Base-by-base conservation (phyloP, 2,797 vertebrate genomes). In the Cygnus olor region DNA sequence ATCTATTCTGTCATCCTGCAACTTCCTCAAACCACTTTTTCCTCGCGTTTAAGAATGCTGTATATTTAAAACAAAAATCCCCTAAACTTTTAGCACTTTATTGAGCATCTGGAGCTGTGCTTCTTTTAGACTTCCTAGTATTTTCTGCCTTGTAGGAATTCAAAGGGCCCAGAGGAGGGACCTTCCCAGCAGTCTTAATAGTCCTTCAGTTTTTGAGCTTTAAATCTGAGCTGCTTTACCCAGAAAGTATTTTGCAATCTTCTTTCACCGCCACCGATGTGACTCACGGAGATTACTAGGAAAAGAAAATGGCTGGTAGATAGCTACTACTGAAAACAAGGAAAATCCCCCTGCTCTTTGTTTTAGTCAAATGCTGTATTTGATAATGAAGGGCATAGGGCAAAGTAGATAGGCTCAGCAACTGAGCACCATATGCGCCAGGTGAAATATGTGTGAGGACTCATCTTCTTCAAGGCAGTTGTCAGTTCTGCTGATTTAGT, bases 221-320 rank as follows among this genome's bases (percentile, higher is more conserved):
- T 10, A 49, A 53, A 44, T 72, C 34, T 45, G 30, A 87, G 25
- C 4, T 61, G 42, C 49, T 85, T 53, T 77, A 60, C 13, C 10
- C 32, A 89, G 60, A 66, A 95, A 72, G 20, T 53, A 86, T 96
- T 88, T 84, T 64, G 69, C 78, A 95, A 95, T 89, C 58, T 73
- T 81, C 76, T 87, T 42, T 73, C 18, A 3, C 61, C 70, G 63
- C 86, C 60, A 88, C 40, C 68, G 6, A 74, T 86, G 38, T 42
- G 68, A 94, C 88, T 88, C 74, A 78, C 21, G 69, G 47, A 76
- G 80, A 87, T 80, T 58, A 90, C 34, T 88, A 77, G 66, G 63
- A 80, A 91, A 76, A 89, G 77, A 73, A 92, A 94, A 68, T 69
- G 47, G 86, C 80, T 70, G 70, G 36, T 54, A 65, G 38, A 27